Percentiles rank a stretch among this genome's conserved stretches.
Conservation (phyloP, 30 jellyfish, hydroid and myxozoan species). For the Clytia hemisphaerica region DNA sequence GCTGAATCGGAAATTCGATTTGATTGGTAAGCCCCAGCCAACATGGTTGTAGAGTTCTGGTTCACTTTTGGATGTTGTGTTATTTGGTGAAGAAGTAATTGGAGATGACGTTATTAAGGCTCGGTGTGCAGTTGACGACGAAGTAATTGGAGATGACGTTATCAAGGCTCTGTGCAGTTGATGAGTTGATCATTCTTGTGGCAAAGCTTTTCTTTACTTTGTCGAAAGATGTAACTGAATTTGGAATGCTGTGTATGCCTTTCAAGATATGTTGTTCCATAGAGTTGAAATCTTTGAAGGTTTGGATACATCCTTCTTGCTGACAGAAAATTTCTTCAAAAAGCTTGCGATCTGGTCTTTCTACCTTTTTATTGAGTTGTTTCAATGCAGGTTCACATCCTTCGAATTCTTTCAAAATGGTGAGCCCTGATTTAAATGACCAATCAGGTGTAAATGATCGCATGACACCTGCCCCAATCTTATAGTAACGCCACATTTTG, state of each 20-base stretch:
- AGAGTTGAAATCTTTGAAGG: not conserved
- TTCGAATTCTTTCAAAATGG: not conserved
- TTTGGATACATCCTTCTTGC: not conserved
- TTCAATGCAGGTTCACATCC: not conserved
- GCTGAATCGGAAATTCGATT: too few species aligned
- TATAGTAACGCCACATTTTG: not conserved
- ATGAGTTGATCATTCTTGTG: not conserved
- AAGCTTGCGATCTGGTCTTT: not conserved
- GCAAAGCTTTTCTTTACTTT: not conserved
- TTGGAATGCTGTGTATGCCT: not conserved
- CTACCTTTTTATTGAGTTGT: not conserved
- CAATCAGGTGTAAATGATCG: not conserved
- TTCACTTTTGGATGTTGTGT: too few species aligned
- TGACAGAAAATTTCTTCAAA: not conserved
- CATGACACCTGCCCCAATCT: constrained; percentile 1
- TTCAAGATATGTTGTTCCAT: not conserved
- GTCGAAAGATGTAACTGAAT: not conserved
- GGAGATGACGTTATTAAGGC: too few species aligned
- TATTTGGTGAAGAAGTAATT: too few species aligned
- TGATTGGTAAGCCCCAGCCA: too few species aligned
- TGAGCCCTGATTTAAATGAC: not conserved
- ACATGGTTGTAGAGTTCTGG: too few species aligned
- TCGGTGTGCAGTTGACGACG: too few species aligned
- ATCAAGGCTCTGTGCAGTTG: not conserved
- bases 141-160: too few species aligned